Base-by-base conservation (phyloP, 2,888 invertebrate species). In the Cheilosia soror region DNA sequence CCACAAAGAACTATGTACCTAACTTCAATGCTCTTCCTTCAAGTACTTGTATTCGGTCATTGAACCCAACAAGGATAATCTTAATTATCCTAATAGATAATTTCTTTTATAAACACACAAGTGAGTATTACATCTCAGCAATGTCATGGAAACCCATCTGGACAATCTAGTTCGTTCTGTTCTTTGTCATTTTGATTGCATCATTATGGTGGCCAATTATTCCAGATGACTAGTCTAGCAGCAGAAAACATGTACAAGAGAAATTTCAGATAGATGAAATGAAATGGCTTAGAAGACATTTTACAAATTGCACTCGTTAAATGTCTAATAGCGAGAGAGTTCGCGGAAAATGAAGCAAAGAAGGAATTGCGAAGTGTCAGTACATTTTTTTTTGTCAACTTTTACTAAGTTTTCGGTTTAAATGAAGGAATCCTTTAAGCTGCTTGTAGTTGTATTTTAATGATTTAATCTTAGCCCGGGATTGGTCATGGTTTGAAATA, bases 151-250 rank as follows among this genome's bases (percentile, higher is more conserved):
- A 58, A 47, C 57, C 33, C 58, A 49, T 15, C 58, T 47, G 49
- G 58, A 49, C 29, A 27, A 20, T 58, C 58, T 47, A 60, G 55
- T 37, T 37, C 37, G 58, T 47, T 37, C 71, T 27, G 58, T 49
- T 37, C 71, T 71, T 49, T 49, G 58, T 60, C 71, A 71, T 49
- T 71, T 71, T 71, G 58, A 71, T 71, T 71, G 58, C 49, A 27
- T 58, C 71, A 71, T 71, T 58, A 71, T 49, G 58, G 37, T 58
- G 58, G 71, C 71, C 40, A 71, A 71, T 71, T 71, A 69, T 69
- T 69, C 25, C 57, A 13, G 44, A 57, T 42, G 33, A 69, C 68
- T 44, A 47, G 13, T 57, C 42, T 25, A 27, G 44, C 44, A 44
- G 31, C n/a, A 31, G 31, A 57, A 57, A 7, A 25, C 7, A 6